phyloP scores from a whole-genome alignment of 2,113 vertebrate genomes.

The Petaurus breviceps region DNA sequence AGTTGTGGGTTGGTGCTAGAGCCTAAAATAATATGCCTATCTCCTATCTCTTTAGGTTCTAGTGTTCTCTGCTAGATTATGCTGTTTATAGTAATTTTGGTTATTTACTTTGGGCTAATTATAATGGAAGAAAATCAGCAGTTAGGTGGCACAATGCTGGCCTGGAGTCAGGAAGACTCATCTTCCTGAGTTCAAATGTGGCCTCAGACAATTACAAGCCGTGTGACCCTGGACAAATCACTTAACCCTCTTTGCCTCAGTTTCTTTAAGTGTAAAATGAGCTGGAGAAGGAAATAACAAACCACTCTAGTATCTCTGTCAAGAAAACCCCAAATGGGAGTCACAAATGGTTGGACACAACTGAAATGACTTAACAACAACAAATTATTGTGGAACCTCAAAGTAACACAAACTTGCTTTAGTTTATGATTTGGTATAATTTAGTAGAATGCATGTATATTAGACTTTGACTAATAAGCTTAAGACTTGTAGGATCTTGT shows the following conservation, averaged over 20 bases:
- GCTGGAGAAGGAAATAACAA: background rate
- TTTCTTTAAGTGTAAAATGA: too few relatives aligned
- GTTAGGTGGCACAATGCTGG: too few relatives aligned
- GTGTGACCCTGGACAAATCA: too few relatives aligned
- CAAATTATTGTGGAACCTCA: background rate
- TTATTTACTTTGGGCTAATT: slow-evolving; percentile 50
- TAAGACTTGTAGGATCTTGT: background rate
- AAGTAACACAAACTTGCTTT: slow-evolving; percentile 12
- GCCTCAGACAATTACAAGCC: too few relatives aligned
- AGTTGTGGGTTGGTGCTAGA: slow-evolving; percentile 12
- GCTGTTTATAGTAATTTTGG: background rate
- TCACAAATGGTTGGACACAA: background rate
- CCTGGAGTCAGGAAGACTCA: too few relatives aligned
- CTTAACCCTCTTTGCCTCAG: too few relatives aligned
- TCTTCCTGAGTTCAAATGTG: too few relatives aligned
- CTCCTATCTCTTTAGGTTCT: slow-evolving; percentile 1
- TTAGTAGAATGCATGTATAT: background rate
- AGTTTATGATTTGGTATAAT: slow-evolving; percentile 14
- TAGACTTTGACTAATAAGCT: background rate
- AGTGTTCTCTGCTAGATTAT: slow-evolving; percentile 2
- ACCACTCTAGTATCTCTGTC: background rate
- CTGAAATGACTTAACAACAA: background rate
- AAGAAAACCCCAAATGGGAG: background rate
- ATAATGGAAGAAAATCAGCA: too few relatives aligned
- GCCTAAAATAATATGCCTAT: background rate